Percentiles rank a stretch among this genome's conserved stretches.
Conservation (phyloP, 2,888 invertebrate genomes). For the Trimorus sp. region DNA sequence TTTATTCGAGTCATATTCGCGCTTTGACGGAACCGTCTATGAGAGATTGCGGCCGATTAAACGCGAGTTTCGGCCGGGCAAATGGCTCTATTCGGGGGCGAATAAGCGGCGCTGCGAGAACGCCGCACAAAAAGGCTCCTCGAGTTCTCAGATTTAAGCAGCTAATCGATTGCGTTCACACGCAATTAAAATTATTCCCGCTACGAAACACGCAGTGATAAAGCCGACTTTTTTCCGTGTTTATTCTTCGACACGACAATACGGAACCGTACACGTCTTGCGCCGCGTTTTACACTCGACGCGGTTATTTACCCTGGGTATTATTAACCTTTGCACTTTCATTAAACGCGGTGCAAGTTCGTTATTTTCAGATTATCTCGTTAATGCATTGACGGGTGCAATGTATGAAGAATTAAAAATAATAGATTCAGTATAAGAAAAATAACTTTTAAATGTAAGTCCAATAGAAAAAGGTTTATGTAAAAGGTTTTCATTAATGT, state of each 20-base stretch:
- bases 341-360: too few relatives aligned
- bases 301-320: too few relatives aligned
- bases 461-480: too few relatives aligned
- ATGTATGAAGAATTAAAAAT: too few relatives aligned
- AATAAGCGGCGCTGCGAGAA: neutral
- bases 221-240: slow-evolving; percentile 21
- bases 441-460: too few relatives aligned
- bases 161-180: slow-evolving; percentile 37
- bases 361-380: too few relatives aligned
- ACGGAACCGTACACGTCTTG: too few relatives aligned
- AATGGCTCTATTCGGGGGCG: slow-evolving; percentile 22
- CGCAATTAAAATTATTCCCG: slow-evolving; percentile 42
- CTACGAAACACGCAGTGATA: slow-evolving; percentile 13
- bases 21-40: slow-evolving; percentile 13
- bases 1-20: slow-evolving; percentile 40
- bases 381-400: too few relatives aligned
- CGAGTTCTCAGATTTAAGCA: slow-evolving; percentile 7
- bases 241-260: slow-evolving; percentile 15
- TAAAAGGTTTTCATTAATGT: too few relatives aligned
- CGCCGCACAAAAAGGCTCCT: neutral
- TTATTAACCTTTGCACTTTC: too few relatives aligned
- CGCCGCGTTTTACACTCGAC: too few relatives aligned
- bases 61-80: neutral
- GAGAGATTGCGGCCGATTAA: slow-evolving; percentile 32
- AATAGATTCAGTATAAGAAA: too few relatives aligned